phyloP scores from a whole-genome alignment of 2,113 vertebrate genomes.

The Chelonoidis abingdonii region DNA sequence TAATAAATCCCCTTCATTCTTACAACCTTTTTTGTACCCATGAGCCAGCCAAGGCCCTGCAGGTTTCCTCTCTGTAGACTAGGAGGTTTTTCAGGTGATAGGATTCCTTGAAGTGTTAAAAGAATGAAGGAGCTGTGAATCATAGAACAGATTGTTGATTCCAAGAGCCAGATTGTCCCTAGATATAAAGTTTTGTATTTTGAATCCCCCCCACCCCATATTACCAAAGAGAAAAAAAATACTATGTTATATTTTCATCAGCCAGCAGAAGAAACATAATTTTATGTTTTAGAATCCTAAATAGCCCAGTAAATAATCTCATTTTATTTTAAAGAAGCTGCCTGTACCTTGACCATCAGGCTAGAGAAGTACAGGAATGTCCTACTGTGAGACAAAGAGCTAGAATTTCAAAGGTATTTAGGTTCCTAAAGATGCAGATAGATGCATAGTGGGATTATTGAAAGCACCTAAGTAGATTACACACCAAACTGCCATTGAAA shows the following conservation, averaged over 20 bases:
- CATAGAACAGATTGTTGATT: conserved; percentile 58
- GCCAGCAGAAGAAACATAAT: background rate
- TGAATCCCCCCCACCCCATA: conserved; percentile 36
- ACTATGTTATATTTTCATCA: conserved; percentile 8
- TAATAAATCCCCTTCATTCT: conserved; percentile 23
- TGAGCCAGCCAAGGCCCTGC: conserved; percentile 50
- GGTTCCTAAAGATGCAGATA: background rate
- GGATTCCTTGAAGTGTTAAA: conserved; percentile 21
- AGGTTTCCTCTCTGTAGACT: background rate
- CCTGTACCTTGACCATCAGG: background rate
- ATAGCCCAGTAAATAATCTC: rapidly evolving
- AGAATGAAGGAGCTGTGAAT: background rate
- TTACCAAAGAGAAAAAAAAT: conserved; percentile 32
- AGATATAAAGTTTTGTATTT: conserved; percentile 58
- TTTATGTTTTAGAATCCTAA: background rate
- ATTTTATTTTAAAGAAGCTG: background rate
- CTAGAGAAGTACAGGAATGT: background rate
- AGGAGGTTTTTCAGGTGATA: conserved; percentile 11
- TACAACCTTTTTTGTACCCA: conserved; percentile 48
- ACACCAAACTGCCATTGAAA: background rate
- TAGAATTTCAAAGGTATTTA: background rate
- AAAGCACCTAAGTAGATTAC: rapidly evolving
- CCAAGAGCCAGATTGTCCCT: conserved; percentile 72
- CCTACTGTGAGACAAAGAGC: background rate
- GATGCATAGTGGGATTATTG: rapidly evolving